phyloP scores from a whole-genome alignment of 2,797 vertebrate species.

The Aselliscus stoliczkanus region DNA sequence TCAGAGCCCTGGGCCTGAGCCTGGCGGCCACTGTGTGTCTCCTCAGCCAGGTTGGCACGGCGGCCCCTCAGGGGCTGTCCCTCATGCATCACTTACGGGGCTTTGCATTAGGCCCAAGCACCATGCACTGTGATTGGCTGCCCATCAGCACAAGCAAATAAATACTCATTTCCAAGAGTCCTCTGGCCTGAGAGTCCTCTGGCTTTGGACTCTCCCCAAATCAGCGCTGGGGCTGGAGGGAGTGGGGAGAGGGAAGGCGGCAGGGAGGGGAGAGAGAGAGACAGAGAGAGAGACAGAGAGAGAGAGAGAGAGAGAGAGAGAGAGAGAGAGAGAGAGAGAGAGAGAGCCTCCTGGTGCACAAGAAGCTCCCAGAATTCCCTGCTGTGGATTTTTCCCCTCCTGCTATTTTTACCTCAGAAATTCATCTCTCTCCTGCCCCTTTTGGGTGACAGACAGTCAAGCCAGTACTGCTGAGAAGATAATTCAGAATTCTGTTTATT shows the following conservation, averaged over 20 bases:
- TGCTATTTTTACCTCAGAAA: neutral
- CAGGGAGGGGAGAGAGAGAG: too few relatives aligned
- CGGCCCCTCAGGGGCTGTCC: too few relatives aligned
- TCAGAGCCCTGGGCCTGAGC: too few relatives aligned
- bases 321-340: too few relatives aligned
- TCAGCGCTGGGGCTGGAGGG: rapidly evolving
- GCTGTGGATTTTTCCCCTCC: neutral
- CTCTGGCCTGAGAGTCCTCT: neutral
- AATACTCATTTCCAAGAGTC: too few relatives aligned
- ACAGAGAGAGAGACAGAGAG: too few relatives aligned
- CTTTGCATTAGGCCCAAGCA: neutral
- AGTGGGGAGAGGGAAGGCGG: too few relatives aligned
- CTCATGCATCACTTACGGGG: neutral
- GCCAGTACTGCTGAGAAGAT: slow-evolving; percentile 59
- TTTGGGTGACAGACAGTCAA: slow-evolving; percentile 51
- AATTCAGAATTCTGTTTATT: slow-evolving; percentile 73
- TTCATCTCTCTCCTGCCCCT: neutral
- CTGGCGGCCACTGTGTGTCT: too few relatives aligned
- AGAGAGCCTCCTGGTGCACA: too few relatives aligned
- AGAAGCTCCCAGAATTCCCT: neutral
- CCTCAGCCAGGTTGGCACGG: too few relatives aligned
- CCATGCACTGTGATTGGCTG: neutral
- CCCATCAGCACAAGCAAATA: neutral
- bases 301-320: too few relatives aligned
- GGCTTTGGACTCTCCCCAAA: too few relatives aligned